Conservation (phyloP, 2,888 invertebrate genomes). For the Frankliniella fusca region DNA sequence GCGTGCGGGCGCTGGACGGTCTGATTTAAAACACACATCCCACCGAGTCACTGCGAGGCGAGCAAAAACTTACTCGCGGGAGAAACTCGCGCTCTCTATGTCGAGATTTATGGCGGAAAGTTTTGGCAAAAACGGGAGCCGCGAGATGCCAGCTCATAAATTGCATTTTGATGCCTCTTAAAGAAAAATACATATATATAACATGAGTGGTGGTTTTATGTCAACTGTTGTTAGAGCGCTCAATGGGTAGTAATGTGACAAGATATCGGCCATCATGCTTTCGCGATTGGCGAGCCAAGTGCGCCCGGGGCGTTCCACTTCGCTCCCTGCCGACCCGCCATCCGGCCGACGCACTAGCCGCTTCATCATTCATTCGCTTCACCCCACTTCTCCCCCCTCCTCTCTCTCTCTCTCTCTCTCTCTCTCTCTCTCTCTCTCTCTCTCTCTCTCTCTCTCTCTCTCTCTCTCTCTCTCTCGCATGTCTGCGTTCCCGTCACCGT, state of each 20-base stretch:
- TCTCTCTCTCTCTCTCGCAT: background rate
- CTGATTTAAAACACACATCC: too few relatives aligned
- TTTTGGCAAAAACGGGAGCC: background rate
- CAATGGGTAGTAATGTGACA: background rate
- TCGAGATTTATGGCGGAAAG: background rate
- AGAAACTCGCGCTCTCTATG: background rate
- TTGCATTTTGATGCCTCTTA: background rate
- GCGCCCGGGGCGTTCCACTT: background rate
- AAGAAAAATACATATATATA: conserved; percentile 25
- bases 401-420: background rate
- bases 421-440: background rate
- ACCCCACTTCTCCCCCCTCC: too few relatives aligned
- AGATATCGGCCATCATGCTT: background rate
- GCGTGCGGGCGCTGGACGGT: too few relatives aligned
- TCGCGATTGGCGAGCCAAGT: background rate
- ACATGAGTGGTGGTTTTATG: background rate
- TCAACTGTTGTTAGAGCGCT: background rate
- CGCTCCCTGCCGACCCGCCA: background rate
- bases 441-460: background rate
- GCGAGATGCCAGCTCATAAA: background rate
- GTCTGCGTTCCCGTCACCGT: background rate
- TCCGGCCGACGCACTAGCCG: background rate
- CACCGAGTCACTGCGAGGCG: too few relatives aligned
- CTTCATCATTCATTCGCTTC: background rate
- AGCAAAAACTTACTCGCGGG: too few relatives aligned